phyloP scores from a whole-genome alignment of 2,888 invertebrate genomes.

The Dasypogon diadema region DNA sequence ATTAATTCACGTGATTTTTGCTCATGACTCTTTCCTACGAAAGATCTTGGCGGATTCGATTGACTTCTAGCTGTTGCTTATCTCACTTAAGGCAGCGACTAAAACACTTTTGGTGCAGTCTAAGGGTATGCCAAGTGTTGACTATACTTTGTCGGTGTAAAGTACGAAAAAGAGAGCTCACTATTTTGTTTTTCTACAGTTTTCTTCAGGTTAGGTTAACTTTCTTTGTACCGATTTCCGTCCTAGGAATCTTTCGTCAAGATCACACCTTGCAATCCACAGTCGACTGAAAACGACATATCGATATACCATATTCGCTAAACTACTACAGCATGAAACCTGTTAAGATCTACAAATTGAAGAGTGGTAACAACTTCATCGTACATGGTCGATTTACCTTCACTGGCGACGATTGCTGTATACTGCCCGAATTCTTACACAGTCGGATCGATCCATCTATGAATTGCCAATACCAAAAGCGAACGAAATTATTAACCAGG shows the following conservation, averaged over 20 bases:
- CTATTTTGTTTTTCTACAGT: too few relatives aligned
- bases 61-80: conserved; percentile 19
- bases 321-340: conserved; percentile 19
- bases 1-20: conserved; percentile 38
- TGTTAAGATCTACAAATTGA: conserved; percentile 41
- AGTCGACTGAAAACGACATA: conserved; percentile 4
- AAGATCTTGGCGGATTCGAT: conserved; percentile 16
- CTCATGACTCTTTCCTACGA: conserved; percentile 3
- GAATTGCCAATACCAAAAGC: not conserved
- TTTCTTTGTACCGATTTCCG: not conserved
- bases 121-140: too few relatives aligned
- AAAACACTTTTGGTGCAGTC: too few relatives aligned
- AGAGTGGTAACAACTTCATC: conserved; percentile 35
- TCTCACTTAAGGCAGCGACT: not conserved
- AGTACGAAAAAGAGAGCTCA: too few relatives aligned
- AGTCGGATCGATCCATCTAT: conserved; percentile 5
- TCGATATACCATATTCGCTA: conserved; percentile 22
- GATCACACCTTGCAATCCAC: not conserved
- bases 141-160: too few relatives aligned
- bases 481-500: not conserved
- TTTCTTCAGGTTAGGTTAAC: too few relatives aligned
- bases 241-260: not conserved
- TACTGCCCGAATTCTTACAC: conserved; percentile 18
- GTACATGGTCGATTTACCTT: conserved; percentile 17
- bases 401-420: conserved; percentile 1